phyloP scores from a whole-genome alignment of 92 coral and sea anemone genomes.

The Umimayanthus chanpuru region DNA sequence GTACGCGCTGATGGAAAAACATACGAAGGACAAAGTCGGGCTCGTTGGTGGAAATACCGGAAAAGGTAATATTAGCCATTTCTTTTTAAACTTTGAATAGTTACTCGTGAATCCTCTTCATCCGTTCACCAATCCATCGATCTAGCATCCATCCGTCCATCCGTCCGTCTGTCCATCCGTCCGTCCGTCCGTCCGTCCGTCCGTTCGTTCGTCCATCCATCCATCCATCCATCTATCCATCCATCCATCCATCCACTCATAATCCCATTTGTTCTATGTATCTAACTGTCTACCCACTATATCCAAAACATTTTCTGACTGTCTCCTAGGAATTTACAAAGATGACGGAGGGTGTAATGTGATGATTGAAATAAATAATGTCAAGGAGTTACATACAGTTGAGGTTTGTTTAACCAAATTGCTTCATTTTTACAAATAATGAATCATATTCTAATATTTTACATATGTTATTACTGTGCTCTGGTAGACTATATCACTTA shows the following conservation, averaged over 20 bases:
- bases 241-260: conserved; percentile 4
- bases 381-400: conserved; percentile 67
- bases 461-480: too few species aligned
- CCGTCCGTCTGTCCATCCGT: not conserved
- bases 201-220: not conserved
- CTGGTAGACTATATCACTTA: too few species aligned
- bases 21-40: conserved; percentile 59
- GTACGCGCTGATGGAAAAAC: conserved; percentile 67
- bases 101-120: not conserved
- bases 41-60: conserved; percentile 93
- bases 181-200: not conserved
- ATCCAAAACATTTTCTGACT: too few species aligned
- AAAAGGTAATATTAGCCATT: conserved; percentile 55
- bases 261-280: not conserved
- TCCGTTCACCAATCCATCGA: not conserved
- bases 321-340: conserved; percentile 72
- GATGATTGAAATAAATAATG: conserved; percentile 62
- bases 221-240: not conserved
- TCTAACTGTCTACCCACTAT: not conserved
- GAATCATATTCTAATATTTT: too few species aligned
- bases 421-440: not conserved
- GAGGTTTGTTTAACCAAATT: conserved; percentile 39
- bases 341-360: conserved; percentile 73
- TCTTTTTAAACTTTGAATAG: too few species aligned
- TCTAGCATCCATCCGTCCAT: not conserved